Conservation (phyloP, 1,140 invertebrate genomes). For the Euglossa dilemma region DNA sequence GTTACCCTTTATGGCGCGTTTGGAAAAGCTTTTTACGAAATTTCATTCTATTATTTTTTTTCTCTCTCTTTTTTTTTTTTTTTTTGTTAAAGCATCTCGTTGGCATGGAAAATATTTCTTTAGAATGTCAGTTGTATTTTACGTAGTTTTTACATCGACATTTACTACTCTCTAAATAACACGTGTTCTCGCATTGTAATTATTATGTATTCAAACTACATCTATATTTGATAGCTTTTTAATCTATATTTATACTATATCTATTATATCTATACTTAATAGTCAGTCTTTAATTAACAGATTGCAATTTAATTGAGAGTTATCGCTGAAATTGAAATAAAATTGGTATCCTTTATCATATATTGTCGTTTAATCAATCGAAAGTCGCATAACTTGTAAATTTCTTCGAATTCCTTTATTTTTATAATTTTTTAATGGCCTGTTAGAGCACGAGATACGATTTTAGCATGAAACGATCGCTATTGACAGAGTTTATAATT, state of each 20-base stretch:
- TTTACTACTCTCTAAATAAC: neutral
- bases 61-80: no score
- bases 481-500: neutral
- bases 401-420: no score
- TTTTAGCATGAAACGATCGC: no score
- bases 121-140: neutral
- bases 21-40: no score
- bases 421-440: no score
- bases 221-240: no score
- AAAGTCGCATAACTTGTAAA: no score
- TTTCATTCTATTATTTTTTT: neutral
- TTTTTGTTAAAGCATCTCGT: neutral
- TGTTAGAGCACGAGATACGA: no score
- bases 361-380: neutral
- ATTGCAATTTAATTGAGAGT: neutral
- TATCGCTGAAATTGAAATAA: neutral
- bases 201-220: no score
- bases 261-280: conserved; percentile 14
- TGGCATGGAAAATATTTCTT: neutral
- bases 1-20: neutral
- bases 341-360: neutral
- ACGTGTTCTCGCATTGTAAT: no score
- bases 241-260: no score
- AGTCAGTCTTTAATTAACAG: neutral
- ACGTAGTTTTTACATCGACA: neutral